Conservation (phyloP, 2,113 vertebrate genomes). For the Sorex araneus region DNA sequence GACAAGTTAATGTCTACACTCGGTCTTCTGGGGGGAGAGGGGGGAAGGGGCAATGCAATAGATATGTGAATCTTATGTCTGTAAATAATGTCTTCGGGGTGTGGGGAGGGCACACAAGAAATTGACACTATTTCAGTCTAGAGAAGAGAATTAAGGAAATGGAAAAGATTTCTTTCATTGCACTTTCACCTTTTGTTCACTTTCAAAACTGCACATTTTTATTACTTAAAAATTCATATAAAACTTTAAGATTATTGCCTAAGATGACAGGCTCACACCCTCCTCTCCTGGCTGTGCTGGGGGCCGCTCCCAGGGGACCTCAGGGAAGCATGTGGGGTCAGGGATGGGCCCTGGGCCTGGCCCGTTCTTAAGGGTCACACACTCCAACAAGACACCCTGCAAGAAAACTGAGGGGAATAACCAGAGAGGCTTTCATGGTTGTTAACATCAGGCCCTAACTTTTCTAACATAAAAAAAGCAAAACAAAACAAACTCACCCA, state of each 20-base stretch:
- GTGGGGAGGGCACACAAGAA: not conserved
- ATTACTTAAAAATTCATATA: not conserved
- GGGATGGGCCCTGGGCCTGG: no score
- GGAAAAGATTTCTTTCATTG: slow-evolving; percentile 9
- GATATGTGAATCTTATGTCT: not conserved
- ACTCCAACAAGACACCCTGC: slow-evolving; percentile 6
- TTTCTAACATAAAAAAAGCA: not conserved
- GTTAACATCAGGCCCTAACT: not conserved
- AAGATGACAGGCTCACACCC: not conserved
- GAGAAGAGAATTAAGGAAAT: not conserved
- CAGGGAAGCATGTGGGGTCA: no score
- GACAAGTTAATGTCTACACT: slow-evolving; percentile 6
- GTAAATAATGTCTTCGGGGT: not conserved
- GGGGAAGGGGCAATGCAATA: not conserved
- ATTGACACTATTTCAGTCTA: not conserved
- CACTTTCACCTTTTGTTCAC: not conserved
- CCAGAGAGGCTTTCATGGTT: not conserved
- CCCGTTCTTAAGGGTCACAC: slow-evolving; percentile 15
- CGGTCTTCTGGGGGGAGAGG: not conserved
- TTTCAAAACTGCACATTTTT: not conserved
- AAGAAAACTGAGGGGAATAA: slow-evolving; percentile 27
- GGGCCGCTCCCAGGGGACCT: no score
- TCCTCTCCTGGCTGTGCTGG: no score
- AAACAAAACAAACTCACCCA: not conserved
- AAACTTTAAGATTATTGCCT: not conserved